Base-by-base conservation (phyloP, 2,888 invertebrate genomes). In the Tanytarsus gracilentus region DNA sequence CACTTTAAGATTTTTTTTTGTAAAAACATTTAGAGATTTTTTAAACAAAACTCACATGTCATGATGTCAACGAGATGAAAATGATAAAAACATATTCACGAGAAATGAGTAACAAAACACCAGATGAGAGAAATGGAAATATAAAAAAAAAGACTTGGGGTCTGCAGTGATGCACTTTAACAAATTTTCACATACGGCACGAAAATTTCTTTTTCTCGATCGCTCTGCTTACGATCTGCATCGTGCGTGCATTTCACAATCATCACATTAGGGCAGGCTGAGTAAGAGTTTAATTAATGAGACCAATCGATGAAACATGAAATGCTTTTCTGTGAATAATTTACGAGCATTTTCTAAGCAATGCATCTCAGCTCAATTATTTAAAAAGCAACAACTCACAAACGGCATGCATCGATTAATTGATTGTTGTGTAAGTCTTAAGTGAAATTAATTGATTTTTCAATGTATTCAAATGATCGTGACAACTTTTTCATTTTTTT, bases 251-350 rank as follows among this genome's bases (percentile, higher is more conserved):
- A 44, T 44, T 44, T 44, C 44, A 44, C 44, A 44, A 44, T 44
- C 44, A 44, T 23, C 44, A 44, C 44, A 23, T n/a, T n/a, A n/a
- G n/a, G n/a, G n/a, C n/a, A n/a, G n/a, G n/a, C n/a, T 21, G 9
- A 1, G 36, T 14, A 36, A 44, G 44, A 44, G 7, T 18, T 11
- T 44, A 44, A 51, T 51, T 51, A 51, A 51, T 51, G 51, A 51
- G 29, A 51, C 51, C 51, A 30, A 29, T 30, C 51, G 51, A 51
- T 51, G 51, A 51, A 51, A 51, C 29, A 30, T 51, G 14, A 29
- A 51, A 29, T 18, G 51, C 29, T 51, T 44, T 44, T 18, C 44
- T 16, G 5, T 14, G 18, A 40, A 44, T 44, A 44, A 44, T 44
- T 44, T 44, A 44, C 44, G 44, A 44, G 18, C 44, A 8, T 18